Conservation (phyloP, 2,888 invertebrate genomes). For the Euphydryas editha region DNA sequence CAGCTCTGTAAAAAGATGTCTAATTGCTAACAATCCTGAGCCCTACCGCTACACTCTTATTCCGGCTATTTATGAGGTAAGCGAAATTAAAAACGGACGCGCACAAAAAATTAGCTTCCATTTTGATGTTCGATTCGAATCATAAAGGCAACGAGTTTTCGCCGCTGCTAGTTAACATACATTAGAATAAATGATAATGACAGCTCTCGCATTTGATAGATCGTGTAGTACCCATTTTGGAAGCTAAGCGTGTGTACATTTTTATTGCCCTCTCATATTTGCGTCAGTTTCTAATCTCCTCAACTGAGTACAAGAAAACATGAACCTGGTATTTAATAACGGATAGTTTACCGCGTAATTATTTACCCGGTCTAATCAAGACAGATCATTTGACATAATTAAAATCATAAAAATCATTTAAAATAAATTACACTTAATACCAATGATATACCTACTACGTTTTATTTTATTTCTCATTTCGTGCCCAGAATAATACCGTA, state of each 20-base stretch:
- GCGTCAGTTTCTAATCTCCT: slow-evolving; percentile 31
- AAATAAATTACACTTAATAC: slow-evolving; percentile 5
- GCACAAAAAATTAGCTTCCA: slow-evolving; percentile 24
- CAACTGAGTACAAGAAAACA: slow-evolving; percentile 24
- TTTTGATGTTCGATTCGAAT: slow-evolving; percentile 22
- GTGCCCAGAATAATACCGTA: slow-evolving; percentile 23
- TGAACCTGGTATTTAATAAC: slow-evolving; percentile 18
- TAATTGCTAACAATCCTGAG: slow-evolving; percentile 64
- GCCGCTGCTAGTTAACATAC: slow-evolving; percentile 33
- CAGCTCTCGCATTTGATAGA: slow-evolving; percentile 34
- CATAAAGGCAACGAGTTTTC: slow-evolving; percentile 33
- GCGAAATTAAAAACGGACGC: slow-evolving; percentile 19
- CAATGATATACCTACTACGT: not conserved
- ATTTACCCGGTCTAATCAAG: slow-evolving; percentile 17
- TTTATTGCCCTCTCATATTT: slow-evolving; percentile 27
- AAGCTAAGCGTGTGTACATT: slow-evolving; percentile 23
- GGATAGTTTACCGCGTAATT: slow-evolving; percentile 17
- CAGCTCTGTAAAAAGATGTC: slow-evolving; percentile 61
- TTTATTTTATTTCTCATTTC: not conserved
- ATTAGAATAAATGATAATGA: slow-evolving; percentile 37
- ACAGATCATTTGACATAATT: slow-evolving; percentile 5
- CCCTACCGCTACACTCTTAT: slow-evolving; percentile 46
- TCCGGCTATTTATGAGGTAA: slow-evolving; percentile 41
- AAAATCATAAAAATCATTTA: slow-evolving; percentile 6
- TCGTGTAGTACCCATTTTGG: slow-evolving; percentile 29